Conservation (phyloP, 2,888 invertebrate species). For the Meliscaeva auricollis region DNA sequence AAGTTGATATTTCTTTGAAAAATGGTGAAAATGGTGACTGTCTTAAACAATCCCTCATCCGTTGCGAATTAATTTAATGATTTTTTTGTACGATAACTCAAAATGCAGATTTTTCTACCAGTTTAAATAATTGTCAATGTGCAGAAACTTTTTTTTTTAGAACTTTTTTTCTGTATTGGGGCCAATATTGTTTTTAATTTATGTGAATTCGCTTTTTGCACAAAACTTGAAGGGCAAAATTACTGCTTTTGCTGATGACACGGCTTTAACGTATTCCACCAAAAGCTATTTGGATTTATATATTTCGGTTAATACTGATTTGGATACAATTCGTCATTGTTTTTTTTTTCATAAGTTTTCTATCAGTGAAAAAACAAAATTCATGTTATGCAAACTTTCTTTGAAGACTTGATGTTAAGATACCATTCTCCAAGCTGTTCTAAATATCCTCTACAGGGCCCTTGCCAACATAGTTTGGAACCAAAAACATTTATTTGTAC, state of each 20-base stretch:
- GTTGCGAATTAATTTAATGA: too few species aligned
- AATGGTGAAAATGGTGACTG: too few species aligned
- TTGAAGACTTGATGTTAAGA: background rate
- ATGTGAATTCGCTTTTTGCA: background rate
- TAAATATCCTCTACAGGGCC: background rate
- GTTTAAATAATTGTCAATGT: too few species aligned
- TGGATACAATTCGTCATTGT: background rate
- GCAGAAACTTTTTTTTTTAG: too few species aligned
- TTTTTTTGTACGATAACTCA: too few species aligned
- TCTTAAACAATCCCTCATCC: too few species aligned
- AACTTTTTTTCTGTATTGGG: background rate
- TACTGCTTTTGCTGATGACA: background rate
- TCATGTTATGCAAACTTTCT: background rate
- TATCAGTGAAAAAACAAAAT: constrained; percentile 10
- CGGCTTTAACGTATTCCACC: background rate
- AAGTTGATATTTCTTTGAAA: background rate
- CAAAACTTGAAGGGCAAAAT: background rate
- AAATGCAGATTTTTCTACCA: too few species aligned
- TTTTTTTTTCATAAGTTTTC: constrained; percentile 2
- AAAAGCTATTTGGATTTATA: background rate
- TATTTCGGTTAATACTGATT: constrained; percentile 1
- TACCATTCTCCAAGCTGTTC: background rate
- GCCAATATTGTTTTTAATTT: background rate
- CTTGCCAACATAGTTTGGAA: background rate
- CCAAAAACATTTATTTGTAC: background rate